Base-by-base conservation (phyloP, 2,113 vertebrate genomes). In the Nettapus auritus region DNA sequence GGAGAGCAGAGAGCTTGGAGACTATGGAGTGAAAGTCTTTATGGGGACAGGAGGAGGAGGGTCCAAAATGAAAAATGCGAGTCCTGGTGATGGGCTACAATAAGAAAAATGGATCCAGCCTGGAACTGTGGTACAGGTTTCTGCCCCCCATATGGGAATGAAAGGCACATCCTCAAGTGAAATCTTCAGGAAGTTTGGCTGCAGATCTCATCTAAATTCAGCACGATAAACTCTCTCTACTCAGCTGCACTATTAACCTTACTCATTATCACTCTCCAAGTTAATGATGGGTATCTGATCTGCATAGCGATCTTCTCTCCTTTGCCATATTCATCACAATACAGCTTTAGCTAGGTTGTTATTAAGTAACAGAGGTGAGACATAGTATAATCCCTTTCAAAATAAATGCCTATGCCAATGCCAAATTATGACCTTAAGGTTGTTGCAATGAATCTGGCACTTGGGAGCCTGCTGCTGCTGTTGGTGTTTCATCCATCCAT, bases 211-310 rank as follows among this genome's bases (percentile, higher is more conserved):
- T 92, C 74, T 88, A 13, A 33, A 89, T 93, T 92, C 86, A 82
- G 36, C 38, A 38, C 22, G 11, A 1, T 53, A 80, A 90, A 57
- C 28, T 33, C 36, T 56, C 29, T 84, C 57, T 55, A 40, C 25
- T 86, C 46, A 90, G 81, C 66, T 63, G 83, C 0, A 1, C 50
- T 82, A 64, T 92, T 95, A 96, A 93, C 76, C n/a, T 89, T 85
- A 64, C 62, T 86, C 76, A 71, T 95, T 94, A 94, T 62, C 0
- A 0, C 57, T 93, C 23, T 88, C 38, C 71, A 44, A 93, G 83
- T 90, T 95, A 93, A 95, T 86, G 88, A 53, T 5, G 80, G 66
- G 31, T 85, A 20, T 84, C 92, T 92, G 62, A 87, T 81, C 73
- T 89, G 82, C 83, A 90, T 68, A 86, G 62, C 0, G 1, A 90